A percentile compares a stretch with the other conserved stretches of the same genome.
phyloP scores from a whole-genome alignment of 2,797 vertebrate species.

The Lateolabrax maculatus region DNA sequence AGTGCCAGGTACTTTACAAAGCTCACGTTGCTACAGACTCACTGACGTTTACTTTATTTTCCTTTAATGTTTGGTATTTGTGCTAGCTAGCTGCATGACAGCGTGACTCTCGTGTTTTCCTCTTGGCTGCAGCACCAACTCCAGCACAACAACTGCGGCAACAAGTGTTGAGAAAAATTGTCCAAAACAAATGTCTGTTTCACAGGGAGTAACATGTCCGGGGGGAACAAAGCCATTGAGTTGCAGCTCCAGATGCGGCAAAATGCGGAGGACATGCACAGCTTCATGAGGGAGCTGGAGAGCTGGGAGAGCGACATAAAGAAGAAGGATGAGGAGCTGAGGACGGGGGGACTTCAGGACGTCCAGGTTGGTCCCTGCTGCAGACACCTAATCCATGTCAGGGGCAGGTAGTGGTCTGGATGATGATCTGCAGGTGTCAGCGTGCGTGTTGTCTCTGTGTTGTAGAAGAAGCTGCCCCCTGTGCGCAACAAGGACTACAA shows the following conservation, averaged over 20 bases:
- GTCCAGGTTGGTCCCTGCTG: conserved; percentile 57
- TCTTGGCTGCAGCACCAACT: conserved; percentile 2
- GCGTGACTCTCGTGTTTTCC: conserved; percentile 37
- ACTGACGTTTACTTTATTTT: background rate
- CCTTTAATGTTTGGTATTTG: background rate
- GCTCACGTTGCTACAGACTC: background rate
- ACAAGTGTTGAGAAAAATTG: conserved; percentile 8
- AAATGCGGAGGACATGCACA: conserved; percentile 94
- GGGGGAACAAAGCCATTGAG: conserved; percentile 90
- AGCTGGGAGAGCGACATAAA: conserved; percentile 95
- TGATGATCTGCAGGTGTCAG: background rate
- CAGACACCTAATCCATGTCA: background rate
- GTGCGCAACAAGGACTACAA: conserved; percentile 94
- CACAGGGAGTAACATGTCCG: conserved; percentile 84
- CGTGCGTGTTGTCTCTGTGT: conserved; percentile 35
- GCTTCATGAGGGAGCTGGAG: conserved; percentile 93
- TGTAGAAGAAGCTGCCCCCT: conserved; percentile 89
- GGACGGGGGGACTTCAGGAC: conserved; percentile 71
- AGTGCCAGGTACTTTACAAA: conserved; percentile 37
- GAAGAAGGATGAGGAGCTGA: conserved; percentile 90
- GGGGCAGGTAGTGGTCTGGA: background rate
- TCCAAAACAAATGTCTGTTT: conserved; percentile 54
- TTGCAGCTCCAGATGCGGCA: conserved; percentile 94
- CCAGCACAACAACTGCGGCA: background rate
- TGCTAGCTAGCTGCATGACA: conserved; percentile 41